Evolutionary conservation across 2,888 invertebrate genomes (phyloP), one percentile per base, ranked within the genome.

Genomic region (Zele albiditarsus): DNA sequence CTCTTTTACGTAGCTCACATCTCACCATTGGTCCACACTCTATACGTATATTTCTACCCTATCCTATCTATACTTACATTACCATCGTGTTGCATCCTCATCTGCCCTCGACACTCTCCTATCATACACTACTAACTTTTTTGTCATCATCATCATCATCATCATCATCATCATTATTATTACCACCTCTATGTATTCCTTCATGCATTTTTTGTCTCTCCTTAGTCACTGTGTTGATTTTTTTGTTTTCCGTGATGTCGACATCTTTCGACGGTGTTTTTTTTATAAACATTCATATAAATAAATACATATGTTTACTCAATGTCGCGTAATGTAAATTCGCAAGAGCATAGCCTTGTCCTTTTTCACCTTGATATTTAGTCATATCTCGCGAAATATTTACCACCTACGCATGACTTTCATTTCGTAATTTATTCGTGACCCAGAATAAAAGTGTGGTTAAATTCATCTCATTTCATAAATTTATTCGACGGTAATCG

Each of bases 1-100:
- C 79, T 80, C 68, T 78, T 79, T 77, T 81, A 78, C 80, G 79
- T 80, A 79, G 76, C 77, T 81, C 78, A 53, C 53, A 20, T 78
- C 46, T 78, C 80, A 77, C 80, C 75, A 79, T 71, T 42, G 75
- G 70, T 58, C 68, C 78, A 73, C 78, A 76, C 20, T 53, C 5
- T 53, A 53, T 23, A 53, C 20, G 12, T 38, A 38, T 4, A 38
- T 38, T 38, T 2, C 38, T 38, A 12, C 8, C 8, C 8, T 8
- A 12, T 38, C 2, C 38, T 38, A 38, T 38, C 12, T 23, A 23
- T 53, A 23, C 20, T 1, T 20, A 53, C 53, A 20, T 23, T 23
- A 53, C 20, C 5, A 77, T 78, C 76, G 62, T 65, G 77, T 69
- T 62, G 58, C 75, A 57, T 76, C 78, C 69, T 71, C 75, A 67